Evolutionary conservation across 2,888 invertebrate species (phyloP).

Genomic region (Salpingus planirostris): DNA sequence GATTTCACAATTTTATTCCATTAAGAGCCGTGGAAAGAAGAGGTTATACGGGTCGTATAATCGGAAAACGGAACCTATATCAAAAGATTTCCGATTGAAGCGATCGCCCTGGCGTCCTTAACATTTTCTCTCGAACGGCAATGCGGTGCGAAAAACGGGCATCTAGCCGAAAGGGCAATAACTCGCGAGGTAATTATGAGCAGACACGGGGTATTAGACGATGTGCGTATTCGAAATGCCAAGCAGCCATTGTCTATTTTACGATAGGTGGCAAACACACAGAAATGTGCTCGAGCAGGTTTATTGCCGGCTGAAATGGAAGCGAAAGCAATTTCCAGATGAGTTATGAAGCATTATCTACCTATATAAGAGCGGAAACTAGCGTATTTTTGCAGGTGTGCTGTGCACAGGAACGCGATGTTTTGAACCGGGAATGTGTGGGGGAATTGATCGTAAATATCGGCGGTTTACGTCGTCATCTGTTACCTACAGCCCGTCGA

Average conservation of each 20-base stretch:
- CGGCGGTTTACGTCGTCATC: constrained; percentile 42
- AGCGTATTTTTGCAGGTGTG: constrained; percentile 43
- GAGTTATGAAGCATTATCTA: constrained; percentile 44
- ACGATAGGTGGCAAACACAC: constrained; percentile 31
- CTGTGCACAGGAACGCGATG: constrained; percentile 31
- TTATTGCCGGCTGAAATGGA: constrained; percentile 41
- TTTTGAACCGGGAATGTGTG: constrained; percentile 31
- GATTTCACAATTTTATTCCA: too few relatives aligned
- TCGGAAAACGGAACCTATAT: too few relatives aligned
- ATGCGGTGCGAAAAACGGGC: neutral
- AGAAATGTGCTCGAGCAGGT: constrained; percentile 36
- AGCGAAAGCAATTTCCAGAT: constrained; percentile 41
- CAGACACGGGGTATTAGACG: constrained; percentile 7
- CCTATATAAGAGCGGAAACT: constrained; percentile 40
- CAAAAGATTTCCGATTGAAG: too few relatives aligned
- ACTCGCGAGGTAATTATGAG: constrained; percentile 8
- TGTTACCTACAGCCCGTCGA: constrained; percentile 16
- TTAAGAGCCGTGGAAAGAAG: too few relatives aligned
- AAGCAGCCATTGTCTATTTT: constrained; percentile 29
- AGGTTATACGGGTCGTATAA: too few relatives aligned
- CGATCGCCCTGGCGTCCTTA: too few relatives aligned
- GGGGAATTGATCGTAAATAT: constrained; percentile 42
- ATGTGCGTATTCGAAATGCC: constrained; percentile 19
- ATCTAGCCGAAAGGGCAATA: constrained; percentile 2
- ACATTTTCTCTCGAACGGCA: too few relatives aligned